Percentiles rank a stretch among this genome's conserved stretches.
Evolutionary conservation across 2,113 vertebrate genomes (phyloP).

Genomic region (Cynopterus brachyotis): DNA sequence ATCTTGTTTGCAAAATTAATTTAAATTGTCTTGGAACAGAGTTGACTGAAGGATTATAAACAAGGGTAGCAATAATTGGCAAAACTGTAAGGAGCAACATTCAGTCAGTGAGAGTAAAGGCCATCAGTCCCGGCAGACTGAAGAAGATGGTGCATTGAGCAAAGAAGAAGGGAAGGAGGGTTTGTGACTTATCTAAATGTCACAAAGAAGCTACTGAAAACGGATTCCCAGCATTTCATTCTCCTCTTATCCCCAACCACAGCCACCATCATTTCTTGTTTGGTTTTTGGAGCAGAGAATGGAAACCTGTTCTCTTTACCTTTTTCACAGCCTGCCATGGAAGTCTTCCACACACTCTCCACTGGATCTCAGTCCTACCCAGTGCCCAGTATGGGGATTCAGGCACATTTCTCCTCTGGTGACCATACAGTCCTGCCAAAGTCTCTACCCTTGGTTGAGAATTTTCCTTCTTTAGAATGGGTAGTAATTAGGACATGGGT

Average conservation of each 20-base stretch:
- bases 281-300: neutral
- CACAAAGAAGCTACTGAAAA: neutral
- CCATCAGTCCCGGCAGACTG: neutral
- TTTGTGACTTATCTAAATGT: neutral
- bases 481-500: neutral
- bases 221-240: neutral
- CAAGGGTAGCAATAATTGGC: neutral
- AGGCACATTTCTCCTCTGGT: neutral
- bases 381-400: accelerated
- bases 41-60: neutral
- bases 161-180: neutral
- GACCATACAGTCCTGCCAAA: neutral
- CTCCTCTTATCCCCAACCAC: neutral
- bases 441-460: neutral
- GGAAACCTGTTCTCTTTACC: neutral
- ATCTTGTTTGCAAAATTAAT: slow-evolving; percentile 62
- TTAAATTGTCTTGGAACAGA: slow-evolving; percentile 21
- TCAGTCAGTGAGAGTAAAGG: neutral
- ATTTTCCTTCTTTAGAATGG: neutral
- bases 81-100: neutral
- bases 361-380: neutral
- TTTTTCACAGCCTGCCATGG: neutral
- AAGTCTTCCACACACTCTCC: neutral
- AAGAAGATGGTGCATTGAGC: neutral
- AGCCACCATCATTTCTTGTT: neutral